Base-by-base conservation (phyloP, 1,140 invertebrate genomes). In the Apis dorsata region DNA sequence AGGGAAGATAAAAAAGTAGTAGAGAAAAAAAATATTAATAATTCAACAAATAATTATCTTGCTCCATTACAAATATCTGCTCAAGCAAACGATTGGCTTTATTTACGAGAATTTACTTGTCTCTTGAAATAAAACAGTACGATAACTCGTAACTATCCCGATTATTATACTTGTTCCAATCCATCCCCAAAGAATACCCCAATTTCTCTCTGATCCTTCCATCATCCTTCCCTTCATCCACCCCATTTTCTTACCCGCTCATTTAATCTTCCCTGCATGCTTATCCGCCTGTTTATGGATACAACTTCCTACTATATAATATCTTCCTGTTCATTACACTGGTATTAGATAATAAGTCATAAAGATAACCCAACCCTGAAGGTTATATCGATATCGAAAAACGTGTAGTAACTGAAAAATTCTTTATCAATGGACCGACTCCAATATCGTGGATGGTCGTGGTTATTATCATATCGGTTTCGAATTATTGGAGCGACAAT, bases 401-500 rank as follows among this genome's bases (percentile, higher is more conserved):
- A 78, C n/a, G 44, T 59, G 63, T 15, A 65, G 63, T 17, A 17
- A 57, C 59, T 78, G 60, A 83, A 83, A 83, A 83, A 78, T 83
- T 83, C 57, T 59, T 78, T 79, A 79, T 78, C 75, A 17, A 9
- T n/a, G 13, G 10, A 11, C 66, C 24, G 34, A n/a, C 8, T 57
- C 15, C 24, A 59, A 85, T 65, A 85, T 73, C 84, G 75, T 51
- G 57, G 24, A 24, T 24, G 24, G 17, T 28, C 68, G 69, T 87
- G 63, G 80, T 84, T 86, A 68, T 62, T 34, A 34, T 55, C 34
- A n/a, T 75, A 83, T 75, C 53, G 70, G 57, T 59, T 71, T 84
- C 81, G 80, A 76, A 24, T 65, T 73, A 55, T 65, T 34, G n/a
- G 51, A 51, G 24, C 59, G 74, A 66, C 78, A 87, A 81, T 87